Percentiles rank a stretch among this genome's conserved stretches.
phyloP scores from a whole-genome alignment of 2,888 invertebrate genomes.

The Gortyna flavago region DNA sequence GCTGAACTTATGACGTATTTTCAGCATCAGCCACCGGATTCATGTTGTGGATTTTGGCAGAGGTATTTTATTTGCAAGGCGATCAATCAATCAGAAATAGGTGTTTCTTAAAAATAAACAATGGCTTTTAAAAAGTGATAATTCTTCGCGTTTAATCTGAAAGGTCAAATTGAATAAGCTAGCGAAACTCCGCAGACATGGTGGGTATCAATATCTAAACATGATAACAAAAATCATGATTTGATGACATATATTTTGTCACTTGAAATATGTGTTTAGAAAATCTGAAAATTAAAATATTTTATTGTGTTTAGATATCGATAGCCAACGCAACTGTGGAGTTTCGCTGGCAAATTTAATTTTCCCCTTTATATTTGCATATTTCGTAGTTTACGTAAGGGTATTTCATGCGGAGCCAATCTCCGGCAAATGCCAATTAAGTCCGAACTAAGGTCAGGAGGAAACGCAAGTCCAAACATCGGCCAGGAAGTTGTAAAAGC shows the following conservation, averaged over 20 bases:
- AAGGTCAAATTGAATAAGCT: not conserved
- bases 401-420: slow-evolving; percentile 40
- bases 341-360: not conserved
- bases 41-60: slow-evolving; percentile 60
- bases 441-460: slow-evolving; percentile 62
- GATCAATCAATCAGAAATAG: slow-evolving; percentile 28
- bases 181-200: not conserved
- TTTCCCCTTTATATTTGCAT: not conserved
- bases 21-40: slow-evolving; percentile 17
- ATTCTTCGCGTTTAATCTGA: not conserved
- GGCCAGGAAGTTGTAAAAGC: slow-evolving; percentile 67
- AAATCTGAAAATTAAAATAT: too few relatives aligned
- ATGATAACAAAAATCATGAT: not conserved
- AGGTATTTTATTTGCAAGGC: slow-evolving; percentile 36
- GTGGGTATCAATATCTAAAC: not conserved
- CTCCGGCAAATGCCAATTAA: slow-evolving; percentile 35
- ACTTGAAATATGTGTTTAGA: too few relatives aligned
- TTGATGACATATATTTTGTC: too few relatives aligned
- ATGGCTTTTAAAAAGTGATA: slow-evolving; percentile 22
- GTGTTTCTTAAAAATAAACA: slow-evolving; percentile 33
- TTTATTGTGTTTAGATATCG: not conserved
- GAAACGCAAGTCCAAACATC: slow-evolving; percentile 72
- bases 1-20: slow-evolving; percentile 32
- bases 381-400: slow-evolving; percentile 3
- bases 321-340: not conserved